These are phyloP conservation scores for Caenorhabditis elegans DNA, from an alignment of 1,140 invertebrate species.

Conservation along the genomic window WBcel235 BX284606.5:16767501-16768000, in stretches of 20 bases:
- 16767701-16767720: neutral
- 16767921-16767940: too few relatives aligned
- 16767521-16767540: neutral
- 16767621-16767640: neutral
- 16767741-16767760: neutral
- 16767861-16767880: neutral
- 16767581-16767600: neutral
- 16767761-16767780: neutral
- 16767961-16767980: neutral
- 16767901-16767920: neutral
- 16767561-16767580: neutral
- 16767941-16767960: too few relatives aligned
- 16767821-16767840: neutral
- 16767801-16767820: neutral
- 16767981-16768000: conserved; percentile 3
- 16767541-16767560: neutral
- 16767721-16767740: neutral
- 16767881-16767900: neutral
- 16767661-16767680: too few relatives aligned
- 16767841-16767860: neutral
- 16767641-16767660: neutral
- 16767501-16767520: neutral
- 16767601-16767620: conserved; percentile 16
- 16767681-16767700: neutral
- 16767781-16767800: conserved; percentile 1